Evolutionary conservation across 2,113 vertebrate genomes (phyloP), one percentile per base, ranked within the genome.

Genomic region (Mandrillus leucophaeus): DNA sequence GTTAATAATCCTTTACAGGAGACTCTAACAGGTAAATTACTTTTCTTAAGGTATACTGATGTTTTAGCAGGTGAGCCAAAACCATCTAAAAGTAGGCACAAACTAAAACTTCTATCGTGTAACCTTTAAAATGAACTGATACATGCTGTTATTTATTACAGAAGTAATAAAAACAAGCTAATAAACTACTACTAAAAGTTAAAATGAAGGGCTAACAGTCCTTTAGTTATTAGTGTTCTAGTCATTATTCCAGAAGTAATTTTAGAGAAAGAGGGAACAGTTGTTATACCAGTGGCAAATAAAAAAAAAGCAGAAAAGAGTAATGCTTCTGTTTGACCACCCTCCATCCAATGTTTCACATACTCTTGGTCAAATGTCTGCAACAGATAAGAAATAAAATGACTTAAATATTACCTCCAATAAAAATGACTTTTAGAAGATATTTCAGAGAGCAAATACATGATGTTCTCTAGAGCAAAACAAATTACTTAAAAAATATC

Each of bases 121-220:
- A 84, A 57, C 8, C 10, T 90, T 95, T 91, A 61, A 96, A 96
- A 83, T 45, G 35, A 89, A 82, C 9, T 10, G 93, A 96, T 52
- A 81, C 5, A 83, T 96, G 32, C 11, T 83, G 40, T 72, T 68
- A 68, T 50, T 81, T 73, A 68, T 55, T 95, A 75, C 82, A 96
- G n/a, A 88, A 66, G 61, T 75, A 90, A 73, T n/a, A 93, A 91
- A 97, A 83, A 82, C 6, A 78, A 83, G 2, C 0, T 57, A 7
- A 86, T 89, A 89, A 93, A 72, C 30, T 73, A 73, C 18, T 72
- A 78, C 9, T 73, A 85, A n/a, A 83, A 88, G 80, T 55, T 78
- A 88, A 93, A 93, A 52, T 35, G 13, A 96, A 93, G 13, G 6
- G 61, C 6, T 11, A 82, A 61, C 6, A 87, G 82, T 89, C 57